Base-by-base conservation (phyloP, 2,113 vertebrate genomes). In the Cryptotis parvus region DNA sequence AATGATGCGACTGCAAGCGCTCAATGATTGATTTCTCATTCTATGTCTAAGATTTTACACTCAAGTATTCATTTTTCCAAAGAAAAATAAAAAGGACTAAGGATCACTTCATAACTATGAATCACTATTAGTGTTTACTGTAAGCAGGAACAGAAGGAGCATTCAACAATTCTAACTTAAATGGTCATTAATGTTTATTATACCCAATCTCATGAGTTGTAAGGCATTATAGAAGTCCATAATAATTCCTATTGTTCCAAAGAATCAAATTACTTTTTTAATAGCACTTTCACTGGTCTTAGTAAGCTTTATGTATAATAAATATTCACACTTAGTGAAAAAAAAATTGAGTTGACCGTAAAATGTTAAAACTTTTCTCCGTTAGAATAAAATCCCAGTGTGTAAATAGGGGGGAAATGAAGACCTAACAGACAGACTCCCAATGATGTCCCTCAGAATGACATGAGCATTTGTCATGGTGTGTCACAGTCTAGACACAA, bases 11-110 rank as follows among this genome's bases (percentile, higher is more conserved):
- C 31, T 22, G 35, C 37, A 75, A 65, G 61, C 20, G 83, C 26
- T 87, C 45, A 70, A 65, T 76, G 78, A 83, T 22, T 24, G 31
- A 74, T 81, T 73, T 31, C 16, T 72, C 37, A n/a, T 12, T 26
- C 85, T 77, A 68, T 70, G 27, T 76, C 68, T 37, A 84, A 91
- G 74, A 77, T 2, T 4, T 49, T 52, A 39, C 1, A 41, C 74
- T 16, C 15, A 77, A 68, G 49, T 22, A 91, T 63, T 84, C 66
- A n/a, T 41, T 74, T 84, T 84, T 73, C 82, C 84, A 80, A 93
- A 89, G 80, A 22, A 65, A 66, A 93, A 29, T 22, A 58, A 83
- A 86, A 11, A 26, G 43, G 33, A 39, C 16, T 68, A 39, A 63
- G 63, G 27, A 20, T 58, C 26, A 72, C 72, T 70, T 61, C 18